phyloP scores from a whole-genome alignment of 2,113 vertebrate genomes.

The Alligator sinensis region DNA sequence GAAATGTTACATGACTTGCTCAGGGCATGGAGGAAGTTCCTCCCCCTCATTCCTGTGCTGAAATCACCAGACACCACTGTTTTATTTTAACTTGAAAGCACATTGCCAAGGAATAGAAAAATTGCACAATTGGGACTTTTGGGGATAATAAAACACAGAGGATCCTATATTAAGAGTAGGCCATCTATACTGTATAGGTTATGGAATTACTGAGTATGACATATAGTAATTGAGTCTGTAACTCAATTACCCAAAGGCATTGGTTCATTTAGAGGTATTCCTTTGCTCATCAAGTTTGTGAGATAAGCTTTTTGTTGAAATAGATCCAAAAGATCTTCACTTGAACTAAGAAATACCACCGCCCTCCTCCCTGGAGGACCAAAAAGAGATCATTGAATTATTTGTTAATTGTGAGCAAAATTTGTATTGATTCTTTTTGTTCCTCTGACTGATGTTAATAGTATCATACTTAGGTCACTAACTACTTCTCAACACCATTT shows the following conservation, averaged over 20 bases:
- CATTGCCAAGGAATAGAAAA: neutral
- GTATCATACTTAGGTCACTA: conserved; percentile 59
- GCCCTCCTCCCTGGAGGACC: conserved; percentile 49
- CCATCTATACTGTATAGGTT: neutral
- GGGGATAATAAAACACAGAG: neutral
- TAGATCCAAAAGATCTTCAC: conserved; percentile 42
- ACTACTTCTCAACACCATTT: conserved; percentile 65
- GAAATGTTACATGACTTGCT: neutral
- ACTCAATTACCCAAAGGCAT: conserved; percentile 29
- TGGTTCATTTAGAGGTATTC: conserved; percentile 44
- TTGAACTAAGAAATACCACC: conserved; percentile 12
- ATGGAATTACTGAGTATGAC: conserved; percentile 38
- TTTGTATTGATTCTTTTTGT: conserved; percentile 77
- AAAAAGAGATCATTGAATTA: conserved; percentile 78
- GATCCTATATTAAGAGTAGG: neutral
- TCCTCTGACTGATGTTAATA: conserved; percentile 69
- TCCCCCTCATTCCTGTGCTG: neutral
- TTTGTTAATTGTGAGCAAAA: conserved; percentile 84
- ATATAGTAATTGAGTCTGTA: conserved; percentile 40
- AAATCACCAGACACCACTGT: neutral
- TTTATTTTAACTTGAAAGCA: neutral
- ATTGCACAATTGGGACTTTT: neutral
- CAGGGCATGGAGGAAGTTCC: neutral
- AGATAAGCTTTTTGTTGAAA: conserved; percentile 58
- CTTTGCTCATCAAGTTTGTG: conserved; percentile 43